A percentile compares a stretch with the other conserved stretches of the same genome.
Evolutionary conservation across 1,140 invertebrate genomes (phyloP).

Genomic region (Mercenaria mercenaria): DNA sequence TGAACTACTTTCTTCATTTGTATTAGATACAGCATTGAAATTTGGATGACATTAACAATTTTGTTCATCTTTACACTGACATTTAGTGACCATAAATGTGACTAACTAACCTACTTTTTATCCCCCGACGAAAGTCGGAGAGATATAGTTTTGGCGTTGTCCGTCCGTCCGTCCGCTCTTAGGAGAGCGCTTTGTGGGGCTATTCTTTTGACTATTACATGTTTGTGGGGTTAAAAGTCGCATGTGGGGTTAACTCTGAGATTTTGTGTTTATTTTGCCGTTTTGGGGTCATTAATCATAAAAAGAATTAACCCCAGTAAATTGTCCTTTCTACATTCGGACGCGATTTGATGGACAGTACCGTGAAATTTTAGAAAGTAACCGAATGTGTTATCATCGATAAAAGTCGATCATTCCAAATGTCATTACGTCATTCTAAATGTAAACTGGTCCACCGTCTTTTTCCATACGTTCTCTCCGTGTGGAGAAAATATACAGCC

Average conservation of each 20-base stretch:
- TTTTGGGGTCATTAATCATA: not conserved
- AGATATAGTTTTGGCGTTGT: too few species aligned
- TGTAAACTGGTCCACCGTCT: too few species aligned
- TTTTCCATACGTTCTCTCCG: too few species aligned
- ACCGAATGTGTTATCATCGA: not conserved
- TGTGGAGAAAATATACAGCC: too few species aligned
- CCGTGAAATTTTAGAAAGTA: not conserved
- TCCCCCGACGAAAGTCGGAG: too few species aligned
- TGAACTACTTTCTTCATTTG: too few species aligned
- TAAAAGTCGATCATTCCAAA: not conserved
- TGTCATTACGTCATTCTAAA: not conserved
- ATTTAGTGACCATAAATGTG: too few species aligned
- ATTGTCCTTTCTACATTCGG: not conserved
- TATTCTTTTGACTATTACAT: not conserved
- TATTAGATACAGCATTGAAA: too few species aligned
- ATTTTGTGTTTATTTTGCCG: not conserved
- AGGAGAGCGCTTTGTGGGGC: not conserved
- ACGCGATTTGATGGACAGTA: not conserved
- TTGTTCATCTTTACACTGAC: too few species aligned
- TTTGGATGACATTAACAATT: too few species aligned
- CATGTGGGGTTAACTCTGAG: not conserved
- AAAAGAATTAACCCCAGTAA: not conserved
- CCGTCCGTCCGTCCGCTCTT: not conserved
- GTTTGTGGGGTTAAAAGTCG: not conserved
- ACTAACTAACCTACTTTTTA: too few species aligned